phyloP scores from a whole-genome alignment of 2,113 vertebrate genomes.

The Xenus cinereus region DNA sequence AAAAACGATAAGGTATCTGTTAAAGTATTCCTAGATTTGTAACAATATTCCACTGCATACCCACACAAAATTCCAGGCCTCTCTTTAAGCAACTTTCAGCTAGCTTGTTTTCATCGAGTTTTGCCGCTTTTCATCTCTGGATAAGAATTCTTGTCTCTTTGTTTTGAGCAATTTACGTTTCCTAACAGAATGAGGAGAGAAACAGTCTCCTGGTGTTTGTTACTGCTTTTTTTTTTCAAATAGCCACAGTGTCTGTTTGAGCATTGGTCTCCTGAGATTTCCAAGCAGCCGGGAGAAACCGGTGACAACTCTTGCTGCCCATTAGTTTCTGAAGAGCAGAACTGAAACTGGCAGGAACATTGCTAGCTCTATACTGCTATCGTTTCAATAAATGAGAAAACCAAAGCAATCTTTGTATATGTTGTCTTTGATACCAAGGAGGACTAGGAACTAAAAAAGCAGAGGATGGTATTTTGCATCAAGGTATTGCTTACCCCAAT shows the following conservation, averaged over 20 bases:
- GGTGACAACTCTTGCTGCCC: not conserved
- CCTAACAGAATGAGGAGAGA: not conserved
- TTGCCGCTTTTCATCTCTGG: not conserved
- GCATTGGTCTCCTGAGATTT: not conserved
- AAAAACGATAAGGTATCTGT: not conserved
- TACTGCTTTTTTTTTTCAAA: not conserved
- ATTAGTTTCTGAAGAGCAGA: not conserved
- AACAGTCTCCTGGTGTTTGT: not conserved
- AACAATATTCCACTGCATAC: not conserved
- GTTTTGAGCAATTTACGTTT: not conserved
- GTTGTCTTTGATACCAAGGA: not conserved
- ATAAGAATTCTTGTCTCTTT: not conserved
- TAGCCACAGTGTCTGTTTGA: not conserved
- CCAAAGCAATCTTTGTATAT: not conserved
- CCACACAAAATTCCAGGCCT: not conserved
- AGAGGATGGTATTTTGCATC: not conserved
- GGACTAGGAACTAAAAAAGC: not conserved
- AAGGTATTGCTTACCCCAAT: not conserved
- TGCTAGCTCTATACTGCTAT: not conserved
- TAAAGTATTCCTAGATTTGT: not conserved
- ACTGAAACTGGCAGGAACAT: not conserved
- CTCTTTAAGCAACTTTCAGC: not conserved
- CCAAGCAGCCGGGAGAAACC: not conserved
- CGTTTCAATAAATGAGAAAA: not conserved
- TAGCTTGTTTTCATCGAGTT: not conserved